Evolutionary conservation across 2,888 invertebrate species (phyloP), one percentile per base, ranked within the genome.

Genomic region (Rhaphigaster nebulosa): DNA sequence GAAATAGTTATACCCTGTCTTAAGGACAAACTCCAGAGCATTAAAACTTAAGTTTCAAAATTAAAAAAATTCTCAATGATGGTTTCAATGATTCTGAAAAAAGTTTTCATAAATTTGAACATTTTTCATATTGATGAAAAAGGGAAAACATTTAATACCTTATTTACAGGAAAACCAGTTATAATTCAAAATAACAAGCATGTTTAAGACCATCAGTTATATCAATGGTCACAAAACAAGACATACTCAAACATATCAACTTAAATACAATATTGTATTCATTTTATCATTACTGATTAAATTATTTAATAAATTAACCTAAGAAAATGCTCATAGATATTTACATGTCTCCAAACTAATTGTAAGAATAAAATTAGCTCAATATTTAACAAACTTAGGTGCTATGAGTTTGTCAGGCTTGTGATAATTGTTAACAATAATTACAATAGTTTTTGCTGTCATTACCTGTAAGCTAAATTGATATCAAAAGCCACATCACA

Each of bases 401-500:
- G 1, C 4, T 1, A 60, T 8, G 60, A 60, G n/a, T n/a, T 10
- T 8, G 26, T 60, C n/a, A 52, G 18, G 13, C 15, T 65, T 0
- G 3, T 29, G 12, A 29, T 13, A 29, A 29, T 65, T 65, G 3
- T 65, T 3, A 29, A 29, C 13, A 65, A 29, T 15, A 10, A 10
- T 15, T 60, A 8, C 13, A n/a, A n/a, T n/a, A n/a, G n/a, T 26
- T 60, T 60, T 41, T 8, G 20, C n/a, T 29, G 34, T 41, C 29
- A 45, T 45, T n/a, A 90, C 60, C 95, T 94, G 91, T 95, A 94
- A 26, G 96, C 96, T 52, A 97, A 94, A 93, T 96, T 96, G 76
- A 96, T 95, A 94, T 97, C 97, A 65, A 96, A 94, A 29, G 95
- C 95, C 80, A 96, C 94, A 93, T 97, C 97, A 88, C 96, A 94